phyloP scores from a whole-genome alignment of 2,888 invertebrate genomes.

The Uropetala carovei region DNA sequence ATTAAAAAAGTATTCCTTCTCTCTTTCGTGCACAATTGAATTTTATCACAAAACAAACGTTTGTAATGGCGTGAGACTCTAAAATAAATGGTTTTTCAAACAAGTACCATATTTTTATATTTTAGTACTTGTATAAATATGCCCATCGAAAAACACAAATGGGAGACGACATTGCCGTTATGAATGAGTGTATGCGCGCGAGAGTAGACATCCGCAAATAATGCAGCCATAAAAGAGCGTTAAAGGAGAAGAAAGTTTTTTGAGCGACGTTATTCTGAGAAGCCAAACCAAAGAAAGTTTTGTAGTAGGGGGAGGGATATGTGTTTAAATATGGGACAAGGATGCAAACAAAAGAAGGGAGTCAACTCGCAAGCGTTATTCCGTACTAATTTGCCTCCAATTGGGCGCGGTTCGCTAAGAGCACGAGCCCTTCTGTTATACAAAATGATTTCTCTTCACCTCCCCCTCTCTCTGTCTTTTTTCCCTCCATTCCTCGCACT shows the following conservation, averaged over 20 bases:
- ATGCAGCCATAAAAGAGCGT: too few relatives aligned
- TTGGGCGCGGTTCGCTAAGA: background rate
- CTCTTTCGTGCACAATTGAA: too few relatives aligned
- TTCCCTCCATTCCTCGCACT: background rate
- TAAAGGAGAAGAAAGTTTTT: background rate
- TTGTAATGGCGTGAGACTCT: too few relatives aligned
- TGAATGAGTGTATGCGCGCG: too few relatives aligned
- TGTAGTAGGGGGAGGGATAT: background rate
- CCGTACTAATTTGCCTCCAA: slow-evolving; percentile 15
- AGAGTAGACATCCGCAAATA: too few relatives aligned
- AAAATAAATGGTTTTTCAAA: too few relatives aligned
- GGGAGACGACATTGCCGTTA: too few relatives aligned
- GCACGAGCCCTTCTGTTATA: background rate
- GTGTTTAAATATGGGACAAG: background rate
- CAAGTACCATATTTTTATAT: too few relatives aligned
- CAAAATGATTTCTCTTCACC: background rate
- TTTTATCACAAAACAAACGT: too few relatives aligned
- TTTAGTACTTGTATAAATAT: too few relatives aligned
- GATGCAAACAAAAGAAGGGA: slow-evolving; percentile 29
- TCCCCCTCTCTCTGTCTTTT: background rate
- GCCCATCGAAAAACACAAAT: too few relatives aligned
- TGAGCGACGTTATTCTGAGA: background rate
- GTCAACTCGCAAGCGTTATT: background rate
- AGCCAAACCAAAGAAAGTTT: background rate
- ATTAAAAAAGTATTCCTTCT: too few relatives aligned